Base-by-base conservation (phyloP, 1,140 invertebrate genomes). In the Cylas formicarius region DNA sequence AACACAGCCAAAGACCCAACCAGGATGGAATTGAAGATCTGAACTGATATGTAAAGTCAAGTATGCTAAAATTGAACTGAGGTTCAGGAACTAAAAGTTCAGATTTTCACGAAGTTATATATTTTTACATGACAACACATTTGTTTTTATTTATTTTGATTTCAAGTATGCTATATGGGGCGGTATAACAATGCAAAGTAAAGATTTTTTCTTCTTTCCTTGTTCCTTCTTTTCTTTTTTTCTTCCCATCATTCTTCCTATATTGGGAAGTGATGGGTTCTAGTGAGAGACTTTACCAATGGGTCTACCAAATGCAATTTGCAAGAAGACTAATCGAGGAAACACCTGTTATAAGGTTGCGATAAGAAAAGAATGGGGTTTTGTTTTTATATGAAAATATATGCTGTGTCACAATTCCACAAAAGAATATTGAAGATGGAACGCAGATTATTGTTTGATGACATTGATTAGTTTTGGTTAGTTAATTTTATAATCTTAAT, bases 201-300 rank as follows among this genome's bases (percentile, higher is more conserved):
- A 48, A 4, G 61, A 59, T 6, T 55, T 57, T 44, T 68, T 72
- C 44, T 71, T 51, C 57, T 60, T 19, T 69, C 61, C 7, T 66
- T 29, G 0, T 65, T 24, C 22, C 57, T 39, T 2, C 65, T 64
- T n/a, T 62, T 59, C 3, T 48, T 34, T 9, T 52, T n/a, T 5
- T 45, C 18, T n/a, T n/a, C 79, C 80, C 2, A 74, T 31, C 2
- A 87, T 70, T 13, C 85, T 84, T n/a, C 87, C 88, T 11, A 91
- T 57, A 0, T 84, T 76, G 29, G 90, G 67, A 6, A 91, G 61
- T 0, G 84, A 85, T 1, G 81, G 83, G 43, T 91, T 81, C 86
- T 85, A 0, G 65, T 71, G 2, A 76, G 55, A 8, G 41, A 37
- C 3, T 47, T 49, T 0, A 66, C 68, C 10, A 61, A 5, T 3